Percentiles rank a stretch among this genome's conserved stretches.
These are phyloP conservation scores for Encarsia formosa DNA, from an alignment of 2,888 invertebrate species.

Conservation along the genomic window DNA sequence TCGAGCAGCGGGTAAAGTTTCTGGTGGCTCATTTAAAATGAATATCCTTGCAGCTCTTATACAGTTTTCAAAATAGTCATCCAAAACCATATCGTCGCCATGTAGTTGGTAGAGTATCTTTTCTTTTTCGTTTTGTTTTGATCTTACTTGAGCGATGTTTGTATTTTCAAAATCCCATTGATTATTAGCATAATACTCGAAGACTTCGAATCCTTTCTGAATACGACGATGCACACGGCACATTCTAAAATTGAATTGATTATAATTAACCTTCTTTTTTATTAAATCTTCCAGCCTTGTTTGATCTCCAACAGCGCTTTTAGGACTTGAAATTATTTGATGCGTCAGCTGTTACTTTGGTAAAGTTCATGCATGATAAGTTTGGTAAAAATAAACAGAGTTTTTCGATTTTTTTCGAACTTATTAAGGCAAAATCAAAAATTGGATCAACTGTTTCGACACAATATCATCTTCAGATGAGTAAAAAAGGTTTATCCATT, in stretches of 20 bases:
- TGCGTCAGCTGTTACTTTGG: too few relatives aligned
- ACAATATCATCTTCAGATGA: too few relatives aligned
- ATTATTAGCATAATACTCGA: constrained; percentile 88
- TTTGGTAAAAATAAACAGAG: too few relatives aligned
- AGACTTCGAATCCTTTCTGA: constrained; percentile 79
- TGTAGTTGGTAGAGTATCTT: constrained; percentile 66
- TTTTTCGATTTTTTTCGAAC: too few relatives aligned
- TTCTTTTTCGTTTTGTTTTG: constrained; percentile 64
- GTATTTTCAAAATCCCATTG: constrained; percentile 85
- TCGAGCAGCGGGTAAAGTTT: constrained; percentile 73
- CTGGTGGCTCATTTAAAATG: constrained; percentile 78
- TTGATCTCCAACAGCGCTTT: too few relatives aligned
- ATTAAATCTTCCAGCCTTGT: too few relatives aligned
- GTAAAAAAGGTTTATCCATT: too few relatives aligned
- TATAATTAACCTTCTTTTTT: too few relatives aligned
- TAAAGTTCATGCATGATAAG: too few relatives aligned
- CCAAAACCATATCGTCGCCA: constrained; percentile 69
- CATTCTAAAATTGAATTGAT: constrained; percentile 57
- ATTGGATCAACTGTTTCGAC: too few relatives aligned
- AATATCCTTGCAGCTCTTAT: constrained; percentile 73
- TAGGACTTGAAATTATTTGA: too few relatives aligned
- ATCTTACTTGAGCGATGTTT: constrained; percentile 58
- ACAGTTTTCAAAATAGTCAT: constrained; percentile 78
- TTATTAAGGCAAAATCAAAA: too few relatives aligned
- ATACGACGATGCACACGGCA: constrained; percentile 80